A percentile compares a stretch with the other conserved stretches of the same genome.
Evolutionary conservation across 2,113 vertebrate species (phyloP).

Genomic region (Periophthalmodon schlosseri): DNA sequence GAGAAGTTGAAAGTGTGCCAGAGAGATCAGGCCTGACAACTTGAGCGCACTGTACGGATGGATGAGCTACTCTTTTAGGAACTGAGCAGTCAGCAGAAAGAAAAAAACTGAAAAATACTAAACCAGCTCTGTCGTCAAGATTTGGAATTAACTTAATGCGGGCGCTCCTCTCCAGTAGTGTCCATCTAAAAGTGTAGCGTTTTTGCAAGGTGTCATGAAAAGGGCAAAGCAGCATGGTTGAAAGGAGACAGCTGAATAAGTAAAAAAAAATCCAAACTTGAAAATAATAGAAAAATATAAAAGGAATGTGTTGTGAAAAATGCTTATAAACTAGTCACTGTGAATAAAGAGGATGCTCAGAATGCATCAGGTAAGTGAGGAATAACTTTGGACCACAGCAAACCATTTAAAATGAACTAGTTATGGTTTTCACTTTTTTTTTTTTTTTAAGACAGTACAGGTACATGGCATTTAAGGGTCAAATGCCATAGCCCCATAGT

Average conservation of each 20-base stretch:
- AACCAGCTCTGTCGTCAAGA: background rate
- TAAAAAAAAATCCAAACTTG: background rate
- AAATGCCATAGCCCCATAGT: too few relatives aligned
- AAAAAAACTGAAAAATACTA: too few relatives aligned
- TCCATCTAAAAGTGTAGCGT: background rate
- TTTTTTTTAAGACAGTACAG: too few relatives aligned
- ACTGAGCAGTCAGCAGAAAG: background rate
- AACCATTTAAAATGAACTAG: too few relatives aligned
- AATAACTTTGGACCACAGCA: too few relatives aligned
- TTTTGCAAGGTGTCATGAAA: background rate
- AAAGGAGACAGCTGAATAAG: background rate
- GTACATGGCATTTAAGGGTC: too few relatives aligned
- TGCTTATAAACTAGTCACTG: too few relatives aligned
- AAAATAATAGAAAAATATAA: too few relatives aligned
- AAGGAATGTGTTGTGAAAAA: too few relatives aligned
- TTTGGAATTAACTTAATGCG: background rate
- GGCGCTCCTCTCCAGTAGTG: background rate
- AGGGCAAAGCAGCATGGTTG: background rate
- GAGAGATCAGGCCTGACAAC: background rate
- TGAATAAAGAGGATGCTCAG: too few relatives aligned
- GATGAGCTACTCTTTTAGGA: background rate
- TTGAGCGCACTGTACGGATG: background rate
- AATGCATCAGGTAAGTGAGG: too few relatives aligned
- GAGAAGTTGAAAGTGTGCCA: constrained; percentile 1
- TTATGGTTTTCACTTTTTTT: too few relatives aligned